Evolutionary conservation across 2,888 invertebrate genomes (phyloP).

Genomic region (Podotricha telesiphe): DNA sequence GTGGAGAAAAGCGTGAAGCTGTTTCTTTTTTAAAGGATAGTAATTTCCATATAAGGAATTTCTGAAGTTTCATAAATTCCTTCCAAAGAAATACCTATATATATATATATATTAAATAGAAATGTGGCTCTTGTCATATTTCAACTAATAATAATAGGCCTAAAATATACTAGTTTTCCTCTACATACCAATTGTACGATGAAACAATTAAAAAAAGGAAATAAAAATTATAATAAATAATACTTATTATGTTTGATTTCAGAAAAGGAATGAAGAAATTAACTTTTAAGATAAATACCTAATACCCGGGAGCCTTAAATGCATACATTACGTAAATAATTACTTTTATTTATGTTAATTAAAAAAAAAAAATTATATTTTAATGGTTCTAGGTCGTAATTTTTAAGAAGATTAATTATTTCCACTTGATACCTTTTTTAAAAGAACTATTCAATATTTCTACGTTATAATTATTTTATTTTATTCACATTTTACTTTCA

Average conservation of each 20-base stretch:
- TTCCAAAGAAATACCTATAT: too few relatives aligned
- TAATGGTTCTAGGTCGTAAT: not conserved
- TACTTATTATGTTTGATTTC: not conserved
- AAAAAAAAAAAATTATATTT: not conserved
- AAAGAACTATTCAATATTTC: not conserved
- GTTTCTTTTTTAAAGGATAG: too few relatives aligned
- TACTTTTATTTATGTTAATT: not conserved
- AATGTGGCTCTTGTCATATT: too few relatives aligned
- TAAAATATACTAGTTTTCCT: too few relatives aligned
- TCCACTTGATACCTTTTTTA: not conserved
- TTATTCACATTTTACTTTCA: not conserved
- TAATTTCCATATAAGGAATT: too few relatives aligned
- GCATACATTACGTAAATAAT: not conserved
- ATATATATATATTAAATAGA: too few relatives aligned
- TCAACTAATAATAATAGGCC: too few relatives aligned
- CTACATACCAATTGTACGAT: too few relatives aligned
- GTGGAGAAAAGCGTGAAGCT: too few relatives aligned
- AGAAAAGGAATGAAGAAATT: conserved; percentile 6
- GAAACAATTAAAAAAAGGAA: too few relatives aligned
- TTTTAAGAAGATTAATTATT: not conserved
- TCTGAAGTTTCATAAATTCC: too few relatives aligned
- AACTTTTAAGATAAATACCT: not conserved
- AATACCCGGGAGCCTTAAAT: not conserved
- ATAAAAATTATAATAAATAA: not conserved
- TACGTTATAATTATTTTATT: too few relatives aligned